These are phyloP conservation scores for Protosalanx chinensis DNA, from an alignment of 2,797 vertebrate species.

Conservation along the genomic window DNA sequence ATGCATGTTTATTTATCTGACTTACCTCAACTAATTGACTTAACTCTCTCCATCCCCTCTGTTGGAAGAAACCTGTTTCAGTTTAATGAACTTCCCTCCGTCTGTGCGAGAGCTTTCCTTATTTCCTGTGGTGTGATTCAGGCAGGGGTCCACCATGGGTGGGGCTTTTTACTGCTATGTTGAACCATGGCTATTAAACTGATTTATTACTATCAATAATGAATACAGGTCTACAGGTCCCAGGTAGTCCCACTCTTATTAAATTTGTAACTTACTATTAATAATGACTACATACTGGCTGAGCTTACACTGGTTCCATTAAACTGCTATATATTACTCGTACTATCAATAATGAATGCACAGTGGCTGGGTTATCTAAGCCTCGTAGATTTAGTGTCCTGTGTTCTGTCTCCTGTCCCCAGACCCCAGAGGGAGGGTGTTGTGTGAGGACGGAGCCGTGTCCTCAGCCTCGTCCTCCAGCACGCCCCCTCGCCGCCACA, in stretches of 20 bases:
- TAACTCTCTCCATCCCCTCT: slow-evolving; percentile 36
- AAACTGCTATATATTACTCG: no score
- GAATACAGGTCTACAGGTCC: no score
- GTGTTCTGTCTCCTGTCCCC: slow-evolving; percentile 16
- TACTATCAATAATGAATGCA: no score
- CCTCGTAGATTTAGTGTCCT: background rate
- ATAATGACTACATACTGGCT: no score
- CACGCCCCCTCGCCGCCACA: slow-evolving; percentile 63
- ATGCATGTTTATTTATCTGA: slow-evolving; percentile 58
- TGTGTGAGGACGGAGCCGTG: slow-evolving; percentile 62
- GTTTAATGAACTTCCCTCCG: slow-evolving; percentile 19
- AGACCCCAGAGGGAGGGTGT: slow-evolving; percentile 69
- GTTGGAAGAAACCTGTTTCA: slow-evolving; percentile 24
- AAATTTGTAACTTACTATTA: no score
- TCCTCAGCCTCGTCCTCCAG: slow-evolving; percentile 32
- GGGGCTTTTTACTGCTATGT: no score
- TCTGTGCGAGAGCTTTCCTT: background rate
- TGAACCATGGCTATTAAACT: no score
- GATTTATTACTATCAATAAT: no score
- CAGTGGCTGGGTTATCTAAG: background rate
- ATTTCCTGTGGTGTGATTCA: no score
- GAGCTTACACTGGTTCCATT: no score
- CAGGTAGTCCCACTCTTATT: no score
- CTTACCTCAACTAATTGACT: slow-evolving; percentile 61
- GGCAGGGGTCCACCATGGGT: no score